Conservation (phyloP, 1,140 invertebrate genomes). For the Atta colombica region DNA sequence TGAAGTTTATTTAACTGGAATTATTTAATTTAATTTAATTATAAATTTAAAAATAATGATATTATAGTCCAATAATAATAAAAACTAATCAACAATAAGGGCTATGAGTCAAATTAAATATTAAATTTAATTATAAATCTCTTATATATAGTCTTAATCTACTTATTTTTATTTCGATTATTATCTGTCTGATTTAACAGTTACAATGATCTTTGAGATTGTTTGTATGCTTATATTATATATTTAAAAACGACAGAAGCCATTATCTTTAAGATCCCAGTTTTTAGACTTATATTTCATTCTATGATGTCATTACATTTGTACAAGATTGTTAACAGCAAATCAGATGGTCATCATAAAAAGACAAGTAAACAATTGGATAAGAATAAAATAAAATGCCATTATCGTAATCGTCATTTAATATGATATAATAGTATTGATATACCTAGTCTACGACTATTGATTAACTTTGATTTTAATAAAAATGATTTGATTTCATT, state of each 20-base stretch:
- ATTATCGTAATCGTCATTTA: constrained; percentile 8
- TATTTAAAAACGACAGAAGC: neutral
- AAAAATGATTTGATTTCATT: neutral
- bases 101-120: too few species aligned
- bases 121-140: too few species aligned
- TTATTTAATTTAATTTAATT: neutral
- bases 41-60: too few species aligned
- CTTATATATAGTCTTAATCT: neutral
- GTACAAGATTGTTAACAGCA: neutral
- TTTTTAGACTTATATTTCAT: neutral
- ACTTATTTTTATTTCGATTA: neutral
- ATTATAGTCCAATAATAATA: too few species aligned
- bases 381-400: neutral
- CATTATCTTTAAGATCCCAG: neutral
- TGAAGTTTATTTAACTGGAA: neutral
- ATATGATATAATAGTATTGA: neutral
- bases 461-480: neutral
- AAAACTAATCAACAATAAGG: too few species aligned
- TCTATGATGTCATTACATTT: neutral
- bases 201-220: neutral
- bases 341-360: constrained; percentile 14
- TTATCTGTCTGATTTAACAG: neutral
- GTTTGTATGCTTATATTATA: neutral
- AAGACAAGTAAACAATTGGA: neutral
- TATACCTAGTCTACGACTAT: neutral